Evolutionary conservation across 2,888 invertebrate genomes (phyloP).

Genomic region (Chrysopilus asiliformis): DNA sequence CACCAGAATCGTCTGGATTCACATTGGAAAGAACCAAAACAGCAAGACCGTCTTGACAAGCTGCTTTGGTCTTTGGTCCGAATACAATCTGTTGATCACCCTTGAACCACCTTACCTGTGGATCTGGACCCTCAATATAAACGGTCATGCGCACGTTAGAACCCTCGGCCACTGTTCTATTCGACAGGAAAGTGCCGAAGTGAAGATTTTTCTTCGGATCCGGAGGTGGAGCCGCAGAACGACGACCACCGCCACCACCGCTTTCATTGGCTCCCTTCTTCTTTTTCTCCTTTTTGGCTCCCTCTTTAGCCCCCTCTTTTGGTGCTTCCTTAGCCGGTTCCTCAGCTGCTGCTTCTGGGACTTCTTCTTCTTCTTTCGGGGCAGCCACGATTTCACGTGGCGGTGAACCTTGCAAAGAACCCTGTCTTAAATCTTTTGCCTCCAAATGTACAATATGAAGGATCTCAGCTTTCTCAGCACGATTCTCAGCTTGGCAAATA

Average conservation of each 20-base stretch:
- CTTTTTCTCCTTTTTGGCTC: slow-evolving; percentile 20
- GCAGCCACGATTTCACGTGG: slow-evolving; percentile 19
- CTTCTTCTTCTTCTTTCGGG: slow-evolving; percentile 7
- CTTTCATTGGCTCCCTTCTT: slow-evolving; percentile 4
- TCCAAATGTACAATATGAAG: slow-evolving; percentile 56
- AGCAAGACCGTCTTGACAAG: slow-evolving; percentile 53
- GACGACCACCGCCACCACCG: slow-evolving; percentile 21
- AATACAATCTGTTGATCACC: slow-evolving; percentile 49
- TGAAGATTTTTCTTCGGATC: slow-evolving; percentile 36
- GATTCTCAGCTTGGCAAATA: slow-evolving; percentile 51
- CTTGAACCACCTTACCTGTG: slow-evolving; percentile 59
- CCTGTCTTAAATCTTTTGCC: slow-evolving; percentile 35
- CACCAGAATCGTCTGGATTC: slow-evolving; percentile 55
- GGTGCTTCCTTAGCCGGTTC: slow-evolving; percentile 16
- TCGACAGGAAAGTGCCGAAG: slow-evolving; percentile 63
- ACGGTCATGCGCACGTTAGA: slow-evolving; percentile 67
- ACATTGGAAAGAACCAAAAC: slow-evolving; percentile 60
- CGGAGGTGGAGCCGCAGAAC: slow-evolving; percentile 35
- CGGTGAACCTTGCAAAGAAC: slow-evolving; percentile 26
- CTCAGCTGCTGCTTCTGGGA: slow-evolving; percentile 12
- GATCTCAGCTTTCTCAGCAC: slow-evolving; percentile 59
- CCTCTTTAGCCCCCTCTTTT: slow-evolving; percentile 20
- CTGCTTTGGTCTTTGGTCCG: slow-evolving; percentile 46
- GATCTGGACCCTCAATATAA: slow-evolving; percentile 59
- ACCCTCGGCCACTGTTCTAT: slow-evolving; percentile 60